Conservation (phyloP, 2,888 invertebrate genomes). For the Drosophila tanythrix region DNA sequence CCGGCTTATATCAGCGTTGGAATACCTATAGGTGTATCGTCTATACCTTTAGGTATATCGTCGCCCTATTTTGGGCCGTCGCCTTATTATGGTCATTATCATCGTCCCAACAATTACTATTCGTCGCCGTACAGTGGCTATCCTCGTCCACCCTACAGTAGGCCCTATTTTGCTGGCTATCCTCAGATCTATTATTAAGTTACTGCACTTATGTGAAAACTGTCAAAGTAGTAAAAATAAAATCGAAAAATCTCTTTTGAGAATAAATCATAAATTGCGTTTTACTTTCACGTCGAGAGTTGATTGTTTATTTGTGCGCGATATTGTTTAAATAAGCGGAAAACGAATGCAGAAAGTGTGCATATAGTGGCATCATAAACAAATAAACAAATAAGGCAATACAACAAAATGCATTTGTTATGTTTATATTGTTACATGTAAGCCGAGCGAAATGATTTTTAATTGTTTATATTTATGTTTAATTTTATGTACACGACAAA, state of each 20-base stretch:
- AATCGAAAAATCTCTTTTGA: constrained; percentile 11
- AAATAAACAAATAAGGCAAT: background rate
- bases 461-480: background rate
- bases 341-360: background rate
- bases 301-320: background rate
- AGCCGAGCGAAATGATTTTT: background rate
- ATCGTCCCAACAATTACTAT: constrained; percentile 39
- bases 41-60: constrained; percentile 40
- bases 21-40: constrained; percentile 17
- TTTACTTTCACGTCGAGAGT: constrained; percentile 5
- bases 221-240: constrained; percentile 43
- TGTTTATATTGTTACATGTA: background rate
- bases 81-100: constrained; percentile 16
- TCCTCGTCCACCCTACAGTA: background rate
- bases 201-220: background rate
- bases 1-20: constrained; percentile 33
- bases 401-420: background rate
- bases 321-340: background rate
- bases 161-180: constrained; percentile 1
- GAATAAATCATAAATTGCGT: constrained; percentile 31
- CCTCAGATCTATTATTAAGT: constrained; percentile 31
- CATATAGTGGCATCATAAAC: background rate
- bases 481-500: background rate
- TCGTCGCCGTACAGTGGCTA: constrained; percentile 37
- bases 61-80: constrained; percentile 31